These are phyloP conservation scores for Pinna nobilis DNA, from an alignment of 1,140 invertebrate species.

Conservation along the genomic window DNA sequence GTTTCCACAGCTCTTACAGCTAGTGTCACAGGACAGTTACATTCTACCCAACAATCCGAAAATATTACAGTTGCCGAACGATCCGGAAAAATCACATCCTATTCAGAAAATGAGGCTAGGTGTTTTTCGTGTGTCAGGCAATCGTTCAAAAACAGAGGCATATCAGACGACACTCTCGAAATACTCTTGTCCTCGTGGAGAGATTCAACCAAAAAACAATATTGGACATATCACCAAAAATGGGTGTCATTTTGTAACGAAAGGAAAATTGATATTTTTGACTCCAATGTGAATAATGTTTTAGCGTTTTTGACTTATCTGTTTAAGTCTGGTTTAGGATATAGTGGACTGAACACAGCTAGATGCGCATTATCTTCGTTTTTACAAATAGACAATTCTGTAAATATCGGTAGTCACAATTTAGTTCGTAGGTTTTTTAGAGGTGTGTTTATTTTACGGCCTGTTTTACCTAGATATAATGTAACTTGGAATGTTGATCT, in stretches of 20 bases:
- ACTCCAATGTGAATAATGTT: conserved; percentile 10
- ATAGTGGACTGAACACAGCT: conserved; percentile 27
- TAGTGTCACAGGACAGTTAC: not conserved
- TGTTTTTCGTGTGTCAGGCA: not conserved
- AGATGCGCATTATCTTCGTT: conserved; percentile 24
- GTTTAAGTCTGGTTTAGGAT: conserved; percentile 14
- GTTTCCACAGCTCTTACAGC: conserved; percentile 2
- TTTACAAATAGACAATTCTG: not conserved
- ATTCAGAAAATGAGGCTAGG: not conserved
- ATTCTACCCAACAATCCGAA: not conserved
- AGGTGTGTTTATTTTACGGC: conserved; percentile 24
- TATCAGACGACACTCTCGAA: not conserved
- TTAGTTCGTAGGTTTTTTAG: conserved; percentile 18
- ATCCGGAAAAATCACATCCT: not conserved
- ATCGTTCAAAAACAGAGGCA: not conserved
- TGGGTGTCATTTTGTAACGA: conserved; percentile 15
- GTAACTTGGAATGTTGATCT: conserved; percentile 15
- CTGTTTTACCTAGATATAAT: conserved; percentile 16
- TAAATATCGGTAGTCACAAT: not conserved
- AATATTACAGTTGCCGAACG: not conserved
- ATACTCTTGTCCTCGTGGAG: conserved; percentile 1
- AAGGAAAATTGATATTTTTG: conserved; percentile 4
- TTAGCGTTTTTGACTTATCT: conserved; percentile 11
- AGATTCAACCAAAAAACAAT: conserved; percentile 5
- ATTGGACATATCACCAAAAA: conserved; percentile 28